These are phyloP conservation scores for Macrosoma leucophasiata DNA, from an alignment of 2,888 invertebrate genomes.

Conservation along the genomic window DNA sequence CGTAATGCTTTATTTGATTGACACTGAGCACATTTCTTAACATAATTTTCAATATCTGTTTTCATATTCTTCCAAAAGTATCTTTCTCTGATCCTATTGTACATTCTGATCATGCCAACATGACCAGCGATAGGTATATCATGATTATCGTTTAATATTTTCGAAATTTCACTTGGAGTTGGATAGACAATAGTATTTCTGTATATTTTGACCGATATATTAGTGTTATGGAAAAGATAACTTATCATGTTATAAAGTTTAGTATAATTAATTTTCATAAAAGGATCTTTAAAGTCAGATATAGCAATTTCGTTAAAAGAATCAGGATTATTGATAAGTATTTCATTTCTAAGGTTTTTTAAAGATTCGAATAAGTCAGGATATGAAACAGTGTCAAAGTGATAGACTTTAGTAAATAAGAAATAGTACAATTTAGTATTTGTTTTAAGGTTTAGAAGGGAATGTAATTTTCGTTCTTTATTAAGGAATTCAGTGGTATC, in stretches of 20 bases:
- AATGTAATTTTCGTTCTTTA: slow-evolving; percentile 7
- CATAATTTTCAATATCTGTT: slow-evolving; percentile 24
- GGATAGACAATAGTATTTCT: slow-evolving; percentile 24
- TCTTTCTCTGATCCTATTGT: slow-evolving; percentile 17
- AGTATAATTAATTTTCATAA: slow-evolving; percentile 13
- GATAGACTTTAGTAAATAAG: slow-evolving; percentile 15
- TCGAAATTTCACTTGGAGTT: slow-evolving; percentile 17
- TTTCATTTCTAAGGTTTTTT: slow-evolving; percentile 1
- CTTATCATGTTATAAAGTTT: slow-evolving; percentile 23
- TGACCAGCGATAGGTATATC: slow-evolving; percentile 27
- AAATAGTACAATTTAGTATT: slow-evolving; percentile 14
- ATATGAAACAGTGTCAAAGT: slow-evolving; percentile 7
- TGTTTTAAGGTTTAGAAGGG: not conserved
- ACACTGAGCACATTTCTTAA: slow-evolving; percentile 22
- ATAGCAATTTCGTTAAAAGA: slow-evolving; percentile 3
- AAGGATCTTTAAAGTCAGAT: slow-evolving; percentile 16
- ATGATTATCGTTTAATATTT: slow-evolving; percentile 26
- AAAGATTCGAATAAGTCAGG: slow-evolving; percentile 3
- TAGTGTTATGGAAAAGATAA: slow-evolving; percentile 21
- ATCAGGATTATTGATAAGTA: not conserved
- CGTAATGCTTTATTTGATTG: slow-evolving; percentile 26
- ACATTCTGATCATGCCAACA: slow-evolving; percentile 22
- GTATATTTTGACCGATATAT: slow-evolving; percentile 24
- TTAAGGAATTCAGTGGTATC: slow-evolving; percentile 1
- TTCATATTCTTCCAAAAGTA: slow-evolving; percentile 28